These are phyloP conservation scores for Rhynchotus rufescens DNA, from an alignment of 2,797 vertebrate species.

Conservation along the genomic window DNA sequence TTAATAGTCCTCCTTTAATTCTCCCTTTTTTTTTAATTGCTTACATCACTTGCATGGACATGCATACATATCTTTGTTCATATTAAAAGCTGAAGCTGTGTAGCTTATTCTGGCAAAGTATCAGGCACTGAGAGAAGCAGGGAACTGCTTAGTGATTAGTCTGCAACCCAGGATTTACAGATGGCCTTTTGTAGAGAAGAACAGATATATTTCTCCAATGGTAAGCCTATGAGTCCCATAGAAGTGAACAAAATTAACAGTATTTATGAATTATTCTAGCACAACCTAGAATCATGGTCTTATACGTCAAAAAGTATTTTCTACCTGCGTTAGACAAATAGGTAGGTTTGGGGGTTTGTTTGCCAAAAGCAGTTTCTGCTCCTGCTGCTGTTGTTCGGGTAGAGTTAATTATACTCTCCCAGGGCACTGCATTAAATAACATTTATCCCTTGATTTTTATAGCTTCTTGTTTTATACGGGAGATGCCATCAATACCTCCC, in stretches of 20 bases:
- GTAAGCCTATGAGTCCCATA: neutral
- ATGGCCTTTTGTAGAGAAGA: neutral
- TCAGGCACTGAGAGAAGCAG: neutral
- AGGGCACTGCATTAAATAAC: neutral
- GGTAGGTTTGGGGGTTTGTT: neutral
- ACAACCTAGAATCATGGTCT: neutral
- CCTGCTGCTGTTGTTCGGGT: neutral
- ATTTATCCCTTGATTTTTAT: neutral
- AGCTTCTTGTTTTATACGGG: neutral
- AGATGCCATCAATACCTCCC: neutral
- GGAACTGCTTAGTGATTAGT: neutral
- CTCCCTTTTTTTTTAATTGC: neutral
- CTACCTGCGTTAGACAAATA: neutral
- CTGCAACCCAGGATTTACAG: neutral
- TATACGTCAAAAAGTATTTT: neutral
- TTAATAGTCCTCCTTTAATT: neutral
- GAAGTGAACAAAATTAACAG: neutral
- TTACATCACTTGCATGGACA: neutral
- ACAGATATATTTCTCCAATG: neutral
- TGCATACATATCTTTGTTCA: neutral
- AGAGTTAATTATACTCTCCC: neutral
- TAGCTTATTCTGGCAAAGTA: neutral
- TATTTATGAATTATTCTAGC: neutral
- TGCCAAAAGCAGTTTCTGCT: neutral
- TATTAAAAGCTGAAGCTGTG: neutral